Evolutionary conservation across 2,113 vertebrate species (phyloP).

Genomic region (Oncorhynchus keta): DNA sequence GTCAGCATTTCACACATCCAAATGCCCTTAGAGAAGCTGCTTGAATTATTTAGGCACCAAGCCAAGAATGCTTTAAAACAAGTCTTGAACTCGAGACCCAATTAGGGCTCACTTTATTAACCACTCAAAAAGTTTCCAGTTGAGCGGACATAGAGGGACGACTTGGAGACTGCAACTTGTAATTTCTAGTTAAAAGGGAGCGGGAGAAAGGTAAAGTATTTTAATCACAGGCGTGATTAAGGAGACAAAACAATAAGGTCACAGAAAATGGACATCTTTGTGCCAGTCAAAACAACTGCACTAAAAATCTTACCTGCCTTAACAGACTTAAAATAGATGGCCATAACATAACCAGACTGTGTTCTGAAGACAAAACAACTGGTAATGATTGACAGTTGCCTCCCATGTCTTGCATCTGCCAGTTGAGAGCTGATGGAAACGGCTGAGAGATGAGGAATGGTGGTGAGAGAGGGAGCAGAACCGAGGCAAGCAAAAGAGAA

Average conservation of each 20-base stretch:
- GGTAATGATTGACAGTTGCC: neutral
- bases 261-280: neutral
- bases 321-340: neutral
- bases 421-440: neutral
- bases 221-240: neutral
- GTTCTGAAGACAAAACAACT: neutral
- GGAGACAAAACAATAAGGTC: neutral
- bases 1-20: constrained; percentile 56
- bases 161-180: neutral
- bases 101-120: constrained; percentile 50
- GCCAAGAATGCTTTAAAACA: constrained; percentile 38
- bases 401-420: constrained; percentile 17
- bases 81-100: constrained; percentile 54
- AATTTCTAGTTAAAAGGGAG: neutral
- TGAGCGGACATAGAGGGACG: neutral
- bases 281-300: neutral
- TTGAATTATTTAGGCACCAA: constrained; percentile 63
- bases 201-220: neutral
- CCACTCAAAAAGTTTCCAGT: constrained; percentile 25
- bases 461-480: constrained; percentile 8
- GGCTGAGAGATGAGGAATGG: neutral
- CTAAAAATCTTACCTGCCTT: neutral
- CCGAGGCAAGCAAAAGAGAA: constrained; percentile 25
- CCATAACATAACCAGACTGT: neutral
- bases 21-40: constrained; percentile 59